phyloP scores from a whole-genome alignment of 2,113 vertebrate species.

The Conger conger region DNA sequence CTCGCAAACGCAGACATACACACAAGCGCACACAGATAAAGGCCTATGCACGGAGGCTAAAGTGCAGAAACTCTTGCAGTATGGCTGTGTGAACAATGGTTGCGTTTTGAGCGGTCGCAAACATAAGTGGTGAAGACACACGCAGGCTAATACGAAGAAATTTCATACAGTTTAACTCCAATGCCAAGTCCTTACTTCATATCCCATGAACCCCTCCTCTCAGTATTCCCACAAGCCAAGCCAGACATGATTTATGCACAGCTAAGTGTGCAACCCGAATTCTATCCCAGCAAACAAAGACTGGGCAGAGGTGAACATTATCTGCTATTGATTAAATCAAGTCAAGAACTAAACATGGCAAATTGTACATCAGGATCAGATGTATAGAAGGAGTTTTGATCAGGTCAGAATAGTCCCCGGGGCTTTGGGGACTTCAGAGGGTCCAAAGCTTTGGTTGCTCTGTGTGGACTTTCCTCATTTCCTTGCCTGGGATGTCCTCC shows the following conservation, averaged over 20 bases:
- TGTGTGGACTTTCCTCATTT: conserved; percentile 17
- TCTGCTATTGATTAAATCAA: conserved; percentile 69
- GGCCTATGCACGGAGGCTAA: neutral
- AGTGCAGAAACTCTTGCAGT: neutral
- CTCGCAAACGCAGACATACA: conserved; percentile 41
- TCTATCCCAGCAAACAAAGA: conserved; percentile 61
- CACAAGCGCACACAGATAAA: neutral
- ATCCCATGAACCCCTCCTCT: conserved; percentile 34
- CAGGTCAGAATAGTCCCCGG: conserved; percentile 55
- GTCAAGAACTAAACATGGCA: conserved; percentile 61
- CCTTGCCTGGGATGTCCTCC: neutral
- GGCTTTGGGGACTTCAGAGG: conserved; percentile 47
- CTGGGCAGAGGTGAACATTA: conserved; percentile 41
- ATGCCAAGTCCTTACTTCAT: conserved; percentile 30
- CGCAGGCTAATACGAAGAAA: neutral
- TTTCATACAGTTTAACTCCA: neutral
- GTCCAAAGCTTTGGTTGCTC: conserved; percentile 4
- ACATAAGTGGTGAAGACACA: neutral
- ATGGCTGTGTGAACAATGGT: neutral
- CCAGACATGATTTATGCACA: conserved; percentile 56
- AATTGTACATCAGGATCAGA: conserved; percentile 58
- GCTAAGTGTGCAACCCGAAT: conserved; percentile 55
- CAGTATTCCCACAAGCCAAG: conserved; percentile 61
- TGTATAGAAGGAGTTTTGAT: conserved; percentile 56
- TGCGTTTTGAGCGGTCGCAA: neutral